A percentile compares a stretch with the other conserved stretches of the same genome.
Evolutionary conservation across 2,113 vertebrate species (phyloP).

Genomic region (Telmatochromis sp.): DNA sequence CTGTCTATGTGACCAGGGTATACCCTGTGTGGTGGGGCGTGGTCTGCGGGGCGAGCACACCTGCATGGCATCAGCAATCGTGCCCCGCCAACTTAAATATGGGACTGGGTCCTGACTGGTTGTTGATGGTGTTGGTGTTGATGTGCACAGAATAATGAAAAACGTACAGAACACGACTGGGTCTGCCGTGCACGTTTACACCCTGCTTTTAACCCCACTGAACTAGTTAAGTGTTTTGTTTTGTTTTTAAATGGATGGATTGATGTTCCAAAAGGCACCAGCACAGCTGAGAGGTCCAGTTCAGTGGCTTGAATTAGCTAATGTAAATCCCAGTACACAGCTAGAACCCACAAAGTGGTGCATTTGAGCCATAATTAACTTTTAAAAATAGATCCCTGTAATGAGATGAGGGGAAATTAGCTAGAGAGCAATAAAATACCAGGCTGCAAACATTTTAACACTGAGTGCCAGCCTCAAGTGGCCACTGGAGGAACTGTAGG

Average conservation of each 20-base stretch:
- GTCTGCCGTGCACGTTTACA: not conserved
- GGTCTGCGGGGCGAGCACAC: not conserved
- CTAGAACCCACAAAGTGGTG: not conserved
- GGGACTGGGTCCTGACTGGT: not conserved
- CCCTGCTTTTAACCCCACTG: not conserved
- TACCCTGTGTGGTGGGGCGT: not conserved
- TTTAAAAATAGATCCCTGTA: not conserved
- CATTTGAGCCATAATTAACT: not conserved
- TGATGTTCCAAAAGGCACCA: not conserved
- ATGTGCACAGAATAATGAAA: not conserved
- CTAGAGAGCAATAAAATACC: not conserved
- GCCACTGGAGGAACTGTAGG: not conserved
- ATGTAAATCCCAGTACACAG: not conserved
- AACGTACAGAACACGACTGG: accelerated
- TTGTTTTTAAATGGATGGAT: not conserved
- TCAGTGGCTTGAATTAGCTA: not conserved
- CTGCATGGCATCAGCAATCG: not conserved
- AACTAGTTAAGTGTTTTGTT: not conserved
- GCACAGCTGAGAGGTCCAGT: not conserved
- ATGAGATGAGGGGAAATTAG: not conserved
- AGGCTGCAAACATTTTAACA: not conserved
- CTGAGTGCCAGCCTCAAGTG: not conserved
- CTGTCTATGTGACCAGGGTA: not conserved
- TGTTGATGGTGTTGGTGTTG: not conserved
- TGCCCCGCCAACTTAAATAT: not conserved